Percentiles rank a stretch among this genome's conserved stretches.
Conservation (phyloP, 2,888 invertebrate species). For the Cosmopolites sordidus region DNA sequence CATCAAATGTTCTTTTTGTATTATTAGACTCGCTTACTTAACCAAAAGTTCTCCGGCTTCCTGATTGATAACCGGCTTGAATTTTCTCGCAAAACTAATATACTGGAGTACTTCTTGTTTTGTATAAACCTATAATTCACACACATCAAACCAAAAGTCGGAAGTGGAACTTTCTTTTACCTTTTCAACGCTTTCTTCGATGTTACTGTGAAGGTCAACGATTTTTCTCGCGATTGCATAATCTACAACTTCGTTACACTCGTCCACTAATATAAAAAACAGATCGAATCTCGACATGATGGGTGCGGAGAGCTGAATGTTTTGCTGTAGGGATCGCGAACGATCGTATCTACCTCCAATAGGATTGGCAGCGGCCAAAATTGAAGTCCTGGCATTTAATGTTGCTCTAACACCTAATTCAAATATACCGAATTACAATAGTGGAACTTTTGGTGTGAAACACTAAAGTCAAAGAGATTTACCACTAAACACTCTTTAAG, state of each 20-base stretch:
- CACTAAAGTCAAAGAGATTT: too few species aligned
- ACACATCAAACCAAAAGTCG: not conserved
- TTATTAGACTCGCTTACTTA: slow-evolving; percentile 12
- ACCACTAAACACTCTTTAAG: too few species aligned
- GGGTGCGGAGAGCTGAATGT: slow-evolving; percentile 88
- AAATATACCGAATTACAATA: not conserved
- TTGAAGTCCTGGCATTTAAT: slow-evolving; percentile 94
- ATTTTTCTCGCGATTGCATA: slow-evolving; percentile 96
- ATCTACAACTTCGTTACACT: slow-evolving; percentile 91
- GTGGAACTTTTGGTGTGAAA: too few species aligned
- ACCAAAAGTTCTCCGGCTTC: slow-evolving; percentile 83
- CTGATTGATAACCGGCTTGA: slow-evolving; percentile 82
- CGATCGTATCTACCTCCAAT: slow-evolving; percentile 90
- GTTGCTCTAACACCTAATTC: slow-evolving; percentile 79
- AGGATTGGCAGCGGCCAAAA: slow-evolving; percentile 97
- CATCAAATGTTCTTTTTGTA: not conserved
- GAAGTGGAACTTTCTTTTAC: slow-evolving; percentile 7
- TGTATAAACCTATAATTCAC: slow-evolving; percentile 59
- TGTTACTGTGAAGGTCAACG: slow-evolving; percentile 87
- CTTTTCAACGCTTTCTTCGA: slow-evolving; percentile 72
- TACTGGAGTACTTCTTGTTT: slow-evolving; percentile 90
- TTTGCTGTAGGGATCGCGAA: slow-evolving; percentile 89
- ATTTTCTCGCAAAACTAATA: slow-evolving; percentile 93
- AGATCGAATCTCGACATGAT: slow-evolving; percentile 99
- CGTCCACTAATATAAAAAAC: slow-evolving; percentile 97